Evolutionary conservation across 2,113 vertebrate species (phyloP), one percentile per base, ranked within the genome.

Genomic region (Stegostoma tigrinum): DNA sequence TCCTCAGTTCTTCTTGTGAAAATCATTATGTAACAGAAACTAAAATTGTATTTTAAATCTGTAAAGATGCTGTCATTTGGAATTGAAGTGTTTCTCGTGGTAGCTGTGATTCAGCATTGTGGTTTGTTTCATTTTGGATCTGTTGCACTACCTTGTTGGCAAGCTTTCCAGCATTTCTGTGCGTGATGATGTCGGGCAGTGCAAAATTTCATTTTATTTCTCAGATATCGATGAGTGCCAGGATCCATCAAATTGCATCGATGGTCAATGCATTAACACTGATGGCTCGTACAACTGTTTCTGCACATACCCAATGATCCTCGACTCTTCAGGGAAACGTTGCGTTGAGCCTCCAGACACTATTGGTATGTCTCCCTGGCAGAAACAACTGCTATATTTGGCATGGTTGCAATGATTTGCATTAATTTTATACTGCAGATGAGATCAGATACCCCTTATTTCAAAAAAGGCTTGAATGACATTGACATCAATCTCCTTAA

Each of bases 241-340:
- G 42, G 70, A 94, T 34, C 72, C 86, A 64, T 90, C 55, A 94
- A 96, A 94, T 42, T 96, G 96, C 52, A n/a, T 93, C 42, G 38
- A 27, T 75, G 96, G 96, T 14, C 55, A 78, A 45, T 96, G 96
- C 66, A 78, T 96, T 30, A 96, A 96, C 90, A 90, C 86, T 19
- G 86, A 96, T 2, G 96, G 96, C n/a, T 96, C 96, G 12, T 96
- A 93, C 86, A 91, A 96, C 90, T 96, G 96, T 91, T 96, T 96
- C 96, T 96, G 96, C 38, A 87, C 67, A 23, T 87, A 80, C 15
- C 96, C 85, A 38, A 52, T 94, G 55, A 95, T 78, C 42, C 96
- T 96, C 42, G 96, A 96, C 96, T 72, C 66, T 30, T 67, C 64
- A 55, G 96, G 96, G 17, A 96, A 96, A 38, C 96, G 85, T 52